Evolutionary conservation across 2,113 vertebrate species (phyloP), one percentile per base, ranked within the genome.

Genomic region (Pitta sordida): DNA sequence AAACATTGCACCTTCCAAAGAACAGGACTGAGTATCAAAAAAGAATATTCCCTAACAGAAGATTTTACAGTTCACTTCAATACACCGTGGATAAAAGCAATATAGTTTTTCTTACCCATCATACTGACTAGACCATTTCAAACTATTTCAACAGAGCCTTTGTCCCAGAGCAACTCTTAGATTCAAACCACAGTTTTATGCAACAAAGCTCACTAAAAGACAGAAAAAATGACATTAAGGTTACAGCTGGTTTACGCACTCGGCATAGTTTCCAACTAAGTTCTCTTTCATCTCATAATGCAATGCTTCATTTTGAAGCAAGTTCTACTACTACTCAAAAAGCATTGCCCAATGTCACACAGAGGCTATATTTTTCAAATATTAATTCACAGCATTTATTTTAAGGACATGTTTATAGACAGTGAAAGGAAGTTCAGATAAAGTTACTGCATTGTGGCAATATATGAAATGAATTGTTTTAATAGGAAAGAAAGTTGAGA

Each of bases 381-480:
- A 82, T 34, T 82, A 91, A 64, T 89, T 71, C 69, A 76, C 7
- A 87, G n/a, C 74, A 79, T 93, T 94, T 80, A 24, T 82, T 95
- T 89, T 83, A 83, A 80, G 70, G 85, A 12, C 63, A 83, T 90
- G 67, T 94, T 93, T 94, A 78, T 64, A 84, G 86, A 89, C 41
- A 37, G 34, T 93, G 83, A 67, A 87, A 93, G 89, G 91, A 96
- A 95, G 94, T 92, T 93, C 94, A 94, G 83, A 93, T 87, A 62
- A 94, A 92, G 86, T 68, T 84, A 58, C 53, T 85, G 59, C 83
- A 92, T 87, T 94, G 88, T 96, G 70, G 70, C 70, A 94, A 76
- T 94, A 94, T 46, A 79, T 76, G 74, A 91, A 93, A 83, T 62
- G 20, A 92, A 94, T 93, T 96, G 91, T 94, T 92, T 95, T 71